A percentile compares a stretch with the other conserved stretches of the same genome.
phyloP scores from a whole-genome alignment of 2,888 invertebrate genomes.

The Diaphora mendica region DNA sequence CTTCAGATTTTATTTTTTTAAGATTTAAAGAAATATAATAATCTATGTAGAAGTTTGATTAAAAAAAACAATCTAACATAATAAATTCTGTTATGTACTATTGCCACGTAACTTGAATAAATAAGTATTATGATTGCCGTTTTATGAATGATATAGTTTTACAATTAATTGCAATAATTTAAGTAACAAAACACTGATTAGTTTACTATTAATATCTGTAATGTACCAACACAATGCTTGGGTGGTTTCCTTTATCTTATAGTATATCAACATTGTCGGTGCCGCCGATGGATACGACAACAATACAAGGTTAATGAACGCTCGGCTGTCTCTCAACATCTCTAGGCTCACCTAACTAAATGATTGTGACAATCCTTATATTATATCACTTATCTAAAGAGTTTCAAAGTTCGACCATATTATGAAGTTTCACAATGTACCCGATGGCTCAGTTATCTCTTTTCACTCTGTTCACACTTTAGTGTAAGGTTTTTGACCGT shows the following conservation, averaged over 20 bases:
- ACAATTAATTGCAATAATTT: background rate
- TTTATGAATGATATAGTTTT: background rate
- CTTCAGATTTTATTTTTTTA: background rate
- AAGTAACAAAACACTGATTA: background rate
- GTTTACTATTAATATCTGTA: background rate
- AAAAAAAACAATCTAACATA: background rate
- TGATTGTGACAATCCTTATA: conserved; percentile 24
- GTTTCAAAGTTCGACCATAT: background rate
- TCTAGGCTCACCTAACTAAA: conserved; percentile 17
- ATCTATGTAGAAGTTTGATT: background rate
- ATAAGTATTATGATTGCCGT: background rate
- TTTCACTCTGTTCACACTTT: conserved; percentile 32
- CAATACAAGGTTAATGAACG: background rate
- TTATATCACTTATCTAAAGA: conserved; percentile 14
- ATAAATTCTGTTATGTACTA: background rate
- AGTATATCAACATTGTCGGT: conserved; percentile 9
- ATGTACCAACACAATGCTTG: background rate
- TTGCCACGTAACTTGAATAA: background rate
- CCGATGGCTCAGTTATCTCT: background rate
- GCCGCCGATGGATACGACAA: background rate
- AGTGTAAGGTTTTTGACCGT: conserved; percentile 76
- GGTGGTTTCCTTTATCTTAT: background rate
- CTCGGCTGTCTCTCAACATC: conserved; percentile 11
- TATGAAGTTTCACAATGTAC: background rate
- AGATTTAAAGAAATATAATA: background rate